Percentiles rank a stretch among this genome's conserved stretches.
phyloP scores from a whole-genome alignment of 2,888 invertebrate species.

The Limnephilus marmoratus region DNA sequence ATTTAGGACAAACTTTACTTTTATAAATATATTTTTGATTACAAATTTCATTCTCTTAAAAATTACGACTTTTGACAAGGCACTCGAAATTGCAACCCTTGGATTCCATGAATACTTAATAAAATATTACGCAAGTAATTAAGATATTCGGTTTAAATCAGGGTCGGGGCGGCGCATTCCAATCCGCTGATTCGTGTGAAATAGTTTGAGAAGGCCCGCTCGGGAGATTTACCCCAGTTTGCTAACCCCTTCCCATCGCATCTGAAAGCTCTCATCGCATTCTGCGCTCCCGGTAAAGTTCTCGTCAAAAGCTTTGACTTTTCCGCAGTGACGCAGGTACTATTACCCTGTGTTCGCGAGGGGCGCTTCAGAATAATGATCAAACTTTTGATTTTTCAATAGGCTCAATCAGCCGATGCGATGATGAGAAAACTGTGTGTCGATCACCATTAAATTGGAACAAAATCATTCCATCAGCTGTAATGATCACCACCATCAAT shows the following conservation, averaged over 20 bases:
- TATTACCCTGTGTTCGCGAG: not conserved
- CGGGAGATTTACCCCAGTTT: constrained; percentile 45
- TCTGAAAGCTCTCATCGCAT: constrained; percentile 47
- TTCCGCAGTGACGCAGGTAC: constrained; percentile 29
- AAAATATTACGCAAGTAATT: not conserved
- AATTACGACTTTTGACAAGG: not conserved
- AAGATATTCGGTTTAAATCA: not conserved
- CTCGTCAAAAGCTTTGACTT: constrained; percentile 55
- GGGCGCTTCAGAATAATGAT: constrained; percentile 50
- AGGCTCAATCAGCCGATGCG: constrained; percentile 19
- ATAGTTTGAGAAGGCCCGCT: constrained; percentile 7
- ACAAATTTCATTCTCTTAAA: not conserved
- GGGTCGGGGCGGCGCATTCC: not conserved
- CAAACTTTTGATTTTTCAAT: constrained; percentile 41
- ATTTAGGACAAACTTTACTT: not conserved
- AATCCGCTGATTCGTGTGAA: not conserved
- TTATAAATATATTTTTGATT: not conserved
- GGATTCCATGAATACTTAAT: not conserved
- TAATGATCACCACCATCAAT: not conserved
- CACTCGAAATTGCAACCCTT: not conserved
- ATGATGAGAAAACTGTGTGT: constrained; percentile 14
- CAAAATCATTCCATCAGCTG: not conserved
- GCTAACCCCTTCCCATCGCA: constrained; percentile 40
- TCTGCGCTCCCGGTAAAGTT: constrained; percentile 35
- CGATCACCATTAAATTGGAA: not conserved